Base-by-base conservation (phyloP, 2,888 invertebrate species). In the Xylocampa areola region DNA sequence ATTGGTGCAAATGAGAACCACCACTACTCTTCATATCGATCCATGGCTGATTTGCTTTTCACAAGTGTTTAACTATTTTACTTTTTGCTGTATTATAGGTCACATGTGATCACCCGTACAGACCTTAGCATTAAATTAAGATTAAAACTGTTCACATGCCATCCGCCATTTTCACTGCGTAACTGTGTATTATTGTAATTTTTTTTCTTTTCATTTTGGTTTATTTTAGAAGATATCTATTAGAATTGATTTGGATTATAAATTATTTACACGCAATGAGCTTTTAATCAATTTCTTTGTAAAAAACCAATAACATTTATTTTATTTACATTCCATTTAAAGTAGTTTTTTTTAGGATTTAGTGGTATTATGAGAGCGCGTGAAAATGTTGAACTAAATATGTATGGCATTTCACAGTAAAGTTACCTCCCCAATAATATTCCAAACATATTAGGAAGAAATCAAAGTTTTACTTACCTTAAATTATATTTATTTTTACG, bases 291-390 rank as follows among this genome's bases (percentile, higher is more conserved):
- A 33, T 33, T 16, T 33, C 7, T 17, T 33, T 33, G 8, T n/a
- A n/a, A 39, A 39, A 39, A 39, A 39, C 23, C 39, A 25, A 39
- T 39, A 39, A 39, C 23, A 23, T 25, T 39, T 25, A 25, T 39
- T 13, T 25, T 2, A 6, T 39, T 39, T 25, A 25, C 23, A 14
- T 8, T 17, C 17, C 19, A 19, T 36, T 19, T 36, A 36, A n/a
- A 10, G 10, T 36, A 19, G 17, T 19, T 36, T 36, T 36, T 36
- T 36, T 36, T 36, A 19, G 36, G 7, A 36, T 36, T 36, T 36
- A 36, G 17, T 36, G 19, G 36, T 36, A 36, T 36, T 36, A 19
- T 36, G 19, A 36, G 19, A 36, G 36, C 36, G 36, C 36, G 17
- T 36, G 21, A 36, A 19, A 36, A 36, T 36, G 17, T 36, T 36